These are phyloP conservation scores for Cremastobaeus sp. DNA, from an alignment of 2,888 invertebrate genomes.

Conservation along the genomic window DNA sequence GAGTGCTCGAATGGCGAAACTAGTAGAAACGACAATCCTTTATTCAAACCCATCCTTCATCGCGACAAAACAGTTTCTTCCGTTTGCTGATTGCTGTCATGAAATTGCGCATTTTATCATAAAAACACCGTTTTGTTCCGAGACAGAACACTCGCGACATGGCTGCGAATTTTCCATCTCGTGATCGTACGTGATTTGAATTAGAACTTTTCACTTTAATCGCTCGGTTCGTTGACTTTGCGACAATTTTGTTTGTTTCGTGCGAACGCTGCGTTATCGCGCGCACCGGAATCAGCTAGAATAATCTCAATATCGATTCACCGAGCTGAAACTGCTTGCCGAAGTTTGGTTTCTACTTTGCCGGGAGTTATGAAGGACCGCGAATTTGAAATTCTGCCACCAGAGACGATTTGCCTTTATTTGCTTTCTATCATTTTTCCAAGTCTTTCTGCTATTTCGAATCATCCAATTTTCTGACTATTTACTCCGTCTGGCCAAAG, in stretches of 20 bases:
- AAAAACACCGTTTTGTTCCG: conserved; percentile 34
- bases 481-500: too few relatives aligned
- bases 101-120: conserved; percentile 18
- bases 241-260: conserved; percentile 49
- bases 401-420: conserved; percentile 19
- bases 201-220: conserved; percentile 27
- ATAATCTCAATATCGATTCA: conserved; percentile 36
- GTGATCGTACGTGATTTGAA: conserved; percentile 40
- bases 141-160: conserved; percentile 4
- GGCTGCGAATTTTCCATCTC: too few relatives aligned
- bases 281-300: conserved; percentile 6
- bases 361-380: conserved; percentile 27
- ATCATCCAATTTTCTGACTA: too few relatives aligned
- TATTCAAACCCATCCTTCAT: conserved; percentile 17
- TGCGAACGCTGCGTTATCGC: conserved; percentile 18
- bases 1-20: conserved; percentile 38
- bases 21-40: conserved; percentile 40
- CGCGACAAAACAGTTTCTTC: conserved; percentile 42
- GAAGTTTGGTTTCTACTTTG: conserved; percentile 19
- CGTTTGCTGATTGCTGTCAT: conserved; percentile 16
- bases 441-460: too few relatives aligned
- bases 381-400: conserved; percentile 16
- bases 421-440: too few relatives aligned
- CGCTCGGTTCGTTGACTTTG: conserved; percentile 38
- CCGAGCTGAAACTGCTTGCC: neutral